Base-by-base conservation (phyloP, 2,113 vertebrate genomes). In the Thamnaconus septentrionalis region DNA sequence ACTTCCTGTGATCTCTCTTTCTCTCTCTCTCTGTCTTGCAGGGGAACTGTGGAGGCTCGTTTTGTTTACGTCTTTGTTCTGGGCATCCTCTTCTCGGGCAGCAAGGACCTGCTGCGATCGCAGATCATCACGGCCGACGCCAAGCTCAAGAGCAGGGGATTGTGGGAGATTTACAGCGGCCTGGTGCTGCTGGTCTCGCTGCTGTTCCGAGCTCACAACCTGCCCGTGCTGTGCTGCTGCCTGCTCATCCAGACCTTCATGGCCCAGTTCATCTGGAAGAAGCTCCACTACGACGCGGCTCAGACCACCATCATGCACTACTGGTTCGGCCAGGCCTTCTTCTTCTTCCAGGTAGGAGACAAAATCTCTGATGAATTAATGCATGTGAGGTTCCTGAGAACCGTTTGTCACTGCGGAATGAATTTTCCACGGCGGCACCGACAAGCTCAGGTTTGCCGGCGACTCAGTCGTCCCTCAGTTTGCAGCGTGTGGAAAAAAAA, bases 291-390 rank as follows among this genome's bases (percentile, higher is more conserved):
- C 4, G 89, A 92, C 41, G 93, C 93, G 0, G 92, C 94, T 0
- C 94, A 96, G 81, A 92, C 94, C 61, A 94, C 96, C 75, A 88
- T 96, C 73, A 98, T 97, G 93, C 96, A 98, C 78, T 97, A 96
- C 75, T 99, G 97, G 96, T 97, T 98, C 41, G 96, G 97, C 4
- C 97, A 99, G 78, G 95, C 95, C 31, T 98, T 98, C 92, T 98
- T 99, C 87, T 99, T 93, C 90, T 96, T 96, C 59, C 97, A 99
- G 96, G 97, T 99, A 86, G 89, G 87, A 50, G n/a, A 50, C 3
- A 11, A 49, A 49, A 11, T 48, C 5, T 8, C 11, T 7, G 6
- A 47, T 7, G 9, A 47, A 47, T 6, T 9, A 7, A 6, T 47
- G 46, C 46, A 47, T 31, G 18, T 31, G 18, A 31, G 18, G 18